Conservation (phyloP, 2,888 invertebrate species). For the Subacronicta megacephala region DNA sequence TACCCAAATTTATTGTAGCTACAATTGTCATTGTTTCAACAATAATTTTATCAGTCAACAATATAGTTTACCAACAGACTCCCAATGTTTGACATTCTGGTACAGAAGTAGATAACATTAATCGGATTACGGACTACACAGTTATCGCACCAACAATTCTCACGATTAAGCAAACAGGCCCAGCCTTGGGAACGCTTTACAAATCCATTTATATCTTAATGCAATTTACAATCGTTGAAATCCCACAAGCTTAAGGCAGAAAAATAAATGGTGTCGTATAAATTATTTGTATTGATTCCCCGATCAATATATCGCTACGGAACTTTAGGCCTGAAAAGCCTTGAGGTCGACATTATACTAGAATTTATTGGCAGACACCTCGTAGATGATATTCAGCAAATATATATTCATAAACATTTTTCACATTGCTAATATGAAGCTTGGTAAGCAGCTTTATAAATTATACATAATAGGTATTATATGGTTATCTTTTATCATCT, state of each 20-base stretch:
- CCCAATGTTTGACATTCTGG: conserved; percentile 30
- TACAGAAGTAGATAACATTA: conserved; percentile 43
- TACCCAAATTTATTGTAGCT: conserved; percentile 13
- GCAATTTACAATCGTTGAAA: conserved; percentile 68
- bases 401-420: conserved; percentile 15
- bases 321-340: conserved; percentile 43
- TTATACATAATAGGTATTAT: neutral
- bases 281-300: conserved; percentile 44
- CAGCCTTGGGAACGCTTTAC: conserved; percentile 54
- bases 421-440: conserved; percentile 1
- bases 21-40: conserved; percentile 15
- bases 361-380: conserved; percentile 46
- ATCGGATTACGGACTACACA: conserved; percentile 58
- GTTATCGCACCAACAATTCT: conserved; percentile 51
- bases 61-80: conserved; percentile 28
- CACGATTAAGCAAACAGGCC: conserved; percentile 54
- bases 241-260: conserved; percentile 54
- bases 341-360: conserved; percentile 39
- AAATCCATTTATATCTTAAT: conserved; percentile 70
- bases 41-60: conserved; percentile 39
- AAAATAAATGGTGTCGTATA: conserved; percentile 51
- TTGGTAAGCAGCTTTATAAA: neutral
- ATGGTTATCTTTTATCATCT: too few relatives aligned
- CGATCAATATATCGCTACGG: conserved; percentile 34
- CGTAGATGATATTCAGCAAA: conserved; percentile 38